Conservation (phyloP, 2,888 invertebrate genomes). For the Celastrina argiolus region DNA sequence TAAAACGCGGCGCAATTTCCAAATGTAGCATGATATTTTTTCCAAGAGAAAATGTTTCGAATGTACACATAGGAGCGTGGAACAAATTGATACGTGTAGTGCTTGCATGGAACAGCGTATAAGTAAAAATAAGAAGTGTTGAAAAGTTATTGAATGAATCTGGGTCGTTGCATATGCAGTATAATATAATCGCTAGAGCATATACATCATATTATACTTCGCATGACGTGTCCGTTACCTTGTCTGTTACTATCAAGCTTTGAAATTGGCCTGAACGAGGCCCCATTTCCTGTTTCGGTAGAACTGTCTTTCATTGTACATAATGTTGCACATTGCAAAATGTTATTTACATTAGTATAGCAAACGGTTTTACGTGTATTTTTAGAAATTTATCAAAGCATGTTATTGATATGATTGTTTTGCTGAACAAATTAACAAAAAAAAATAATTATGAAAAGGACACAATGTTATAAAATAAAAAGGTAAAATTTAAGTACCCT, state of each 20-base stretch:
- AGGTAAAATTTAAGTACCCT: too few species aligned
- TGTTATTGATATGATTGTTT: neutral
- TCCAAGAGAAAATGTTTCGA: constrained; percentile 3
- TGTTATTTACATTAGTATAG: neutral
- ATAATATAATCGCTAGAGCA: constrained; percentile 8
- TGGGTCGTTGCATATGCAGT: constrained; percentile 25
- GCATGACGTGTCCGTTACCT: constrained; percentile 20
- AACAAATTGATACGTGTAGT: constrained; percentile 13
- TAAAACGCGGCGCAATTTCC: neutral
- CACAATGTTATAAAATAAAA: neutral
- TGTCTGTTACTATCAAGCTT: constrained; percentile 16
- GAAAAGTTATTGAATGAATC: constrained; percentile 24
- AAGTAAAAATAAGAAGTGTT: constrained; percentile 19
- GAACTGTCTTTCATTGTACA: neutral
- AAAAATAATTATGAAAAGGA: neutral
- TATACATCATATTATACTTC: constrained; percentile 8
- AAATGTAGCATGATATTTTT: constrained; percentile 4
- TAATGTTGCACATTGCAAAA: constrained; percentile 41
- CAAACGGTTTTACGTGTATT: neutral
- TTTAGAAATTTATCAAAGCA: neutral
- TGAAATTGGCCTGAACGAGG: constrained; percentile 11
- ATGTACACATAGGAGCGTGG: constrained; percentile 10
- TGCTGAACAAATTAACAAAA: neutral
- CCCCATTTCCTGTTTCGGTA: constrained; percentile 16
- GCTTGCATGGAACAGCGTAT: constrained; percentile 1